Percentiles rank a stretch among this genome's conserved stretches.
These are phyloP conservation scores for Lutjanus argentimaculatus DNA, from an alignment of 2,797 vertebrate species.

Conservation along the genomic window DNA sequence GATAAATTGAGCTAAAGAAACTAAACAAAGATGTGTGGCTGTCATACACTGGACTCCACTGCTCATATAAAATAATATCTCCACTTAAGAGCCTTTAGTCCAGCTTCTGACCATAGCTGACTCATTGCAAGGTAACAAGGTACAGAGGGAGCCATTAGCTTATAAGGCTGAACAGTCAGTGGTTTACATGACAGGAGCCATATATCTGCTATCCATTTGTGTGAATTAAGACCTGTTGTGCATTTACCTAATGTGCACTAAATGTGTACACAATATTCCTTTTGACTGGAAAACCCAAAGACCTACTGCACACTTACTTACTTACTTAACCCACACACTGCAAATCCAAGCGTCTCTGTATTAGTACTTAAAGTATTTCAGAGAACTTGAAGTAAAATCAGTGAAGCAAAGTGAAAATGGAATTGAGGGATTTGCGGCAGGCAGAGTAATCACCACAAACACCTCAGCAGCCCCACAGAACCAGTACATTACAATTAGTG, in stretches of 20 bases:
- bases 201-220: conserved; percentile 40
- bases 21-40: conserved; percentile 22
- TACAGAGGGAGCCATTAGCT: conserved; percentile 43
- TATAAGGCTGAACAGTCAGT: conserved; percentile 31
- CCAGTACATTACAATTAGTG: conserved; percentile 22
- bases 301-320: conserved; percentile 3
- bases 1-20: background rate
- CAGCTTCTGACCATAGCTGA: conserved; percentile 22
- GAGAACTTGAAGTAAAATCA: conserved; percentile 44
- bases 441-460: conserved; percentile 43
- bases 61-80: conserved; percentile 21
- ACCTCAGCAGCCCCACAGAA: conserved; percentile 43
- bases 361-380: conserved; percentile 24
- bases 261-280: conserved; percentile 33
- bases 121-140: conserved; percentile 24
- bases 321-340: conserved; percentile 5
- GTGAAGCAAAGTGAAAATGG: conserved; percentile 43
- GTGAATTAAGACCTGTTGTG: conserved; percentile 36
- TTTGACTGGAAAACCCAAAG: conserved; percentile 31
- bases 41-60: conserved; percentile 11
- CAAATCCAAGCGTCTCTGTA: conserved; percentile 43
- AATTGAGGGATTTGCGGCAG: conserved; percentile 44
- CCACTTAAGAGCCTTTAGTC: conserved; percentile 21
- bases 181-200: conserved; percentile 47
- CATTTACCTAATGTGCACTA: conserved; percentile 21